A percentile compares a stretch with the other conserved stretches of the same genome.
Conservation (phyloP, 2,113 vertebrate genomes). For the Elaphurus davidianus region DNA sequence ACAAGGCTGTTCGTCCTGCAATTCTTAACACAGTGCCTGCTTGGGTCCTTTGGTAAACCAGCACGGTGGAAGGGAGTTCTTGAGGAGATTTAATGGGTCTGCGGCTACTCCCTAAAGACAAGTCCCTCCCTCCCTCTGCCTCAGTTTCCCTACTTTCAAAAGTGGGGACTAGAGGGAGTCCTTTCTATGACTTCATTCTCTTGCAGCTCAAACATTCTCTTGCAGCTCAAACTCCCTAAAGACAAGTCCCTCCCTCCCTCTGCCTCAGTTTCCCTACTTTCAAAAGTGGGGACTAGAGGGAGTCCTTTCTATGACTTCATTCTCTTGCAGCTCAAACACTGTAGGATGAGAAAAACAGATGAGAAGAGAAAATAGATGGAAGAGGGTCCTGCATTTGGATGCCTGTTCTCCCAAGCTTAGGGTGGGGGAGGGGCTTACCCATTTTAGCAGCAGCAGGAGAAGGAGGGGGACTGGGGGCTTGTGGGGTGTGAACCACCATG, state of each 20-base stretch:
- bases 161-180: neutral
- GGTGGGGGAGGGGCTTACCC: neutral
- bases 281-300: neutral
- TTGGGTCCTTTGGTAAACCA: no score
- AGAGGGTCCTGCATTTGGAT: neutral
- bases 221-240: no score
- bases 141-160: neutral
- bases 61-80: neutral
- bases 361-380: neutral
- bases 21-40: accelerated
- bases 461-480: neutral
- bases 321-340: neutral
- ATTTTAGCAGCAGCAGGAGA: neutral
- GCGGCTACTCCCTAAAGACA: neutral
- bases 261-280: neutral
- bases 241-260: no score
- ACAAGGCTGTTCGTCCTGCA: neutral
- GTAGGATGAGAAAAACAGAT: neutral
- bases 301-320: neutral
- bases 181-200: neutral
- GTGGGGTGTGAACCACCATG: neutral
- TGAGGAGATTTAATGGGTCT: neutral
- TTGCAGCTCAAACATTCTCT: neutral
- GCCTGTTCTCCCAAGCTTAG: neutral
- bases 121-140: neutral